A percentile compares a stretch with the other conserved stretches of the same genome.
These are phyloP conservation scores for Nesospiza acunhae DNA, from an alignment of 2,113 vertebrate species.

Conservation along the genomic window DNA sequence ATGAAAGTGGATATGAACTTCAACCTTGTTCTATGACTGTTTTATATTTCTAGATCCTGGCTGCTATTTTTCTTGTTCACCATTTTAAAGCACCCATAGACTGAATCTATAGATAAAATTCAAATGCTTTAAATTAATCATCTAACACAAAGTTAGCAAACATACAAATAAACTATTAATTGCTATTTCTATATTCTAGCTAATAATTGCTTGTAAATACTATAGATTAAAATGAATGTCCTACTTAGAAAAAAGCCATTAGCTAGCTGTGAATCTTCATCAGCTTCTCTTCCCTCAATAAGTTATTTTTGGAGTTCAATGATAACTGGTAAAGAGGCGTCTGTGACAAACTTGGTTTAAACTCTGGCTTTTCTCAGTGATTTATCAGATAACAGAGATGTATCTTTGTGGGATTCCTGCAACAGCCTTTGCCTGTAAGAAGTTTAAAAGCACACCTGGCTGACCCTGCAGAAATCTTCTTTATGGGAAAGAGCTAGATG, in stretches of 20 bases:
- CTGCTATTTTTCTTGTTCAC: not conserved
- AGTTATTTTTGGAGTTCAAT: slow-evolving; percentile 35
- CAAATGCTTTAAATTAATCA: slow-evolving; percentile 8
- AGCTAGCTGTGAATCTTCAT: slow-evolving; percentile 52
- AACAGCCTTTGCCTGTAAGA: not conserved
- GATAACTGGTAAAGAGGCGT: not conserved
- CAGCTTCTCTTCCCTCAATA: not conserved
- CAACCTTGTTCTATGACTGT: not conserved
- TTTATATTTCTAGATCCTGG: not conserved
- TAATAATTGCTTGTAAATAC: slow-evolving; percentile 70
- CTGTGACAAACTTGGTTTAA: not conserved
- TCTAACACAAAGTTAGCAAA: slow-evolving; percentile 48
- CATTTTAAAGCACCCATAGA: not conserved
- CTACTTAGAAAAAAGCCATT: slow-evolving; percentile 62
- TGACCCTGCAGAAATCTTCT: not conserved
- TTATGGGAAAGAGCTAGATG: not conserved
- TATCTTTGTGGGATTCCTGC: not conserved
- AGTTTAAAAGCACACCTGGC: not conserved
- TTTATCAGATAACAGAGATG: not conserved
- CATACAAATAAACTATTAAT: slow-evolving; percentile 47
- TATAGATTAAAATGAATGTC: slow-evolving; percentile 58
- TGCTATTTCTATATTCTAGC: slow-evolving; percentile 59
- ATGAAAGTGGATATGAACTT: not conserved
- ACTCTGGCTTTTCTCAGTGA: not conserved
- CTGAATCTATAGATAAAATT: not conserved